Evolutionary conservation across 2,797 vertebrate genomes (phyloP).

Genomic region (Buceros bicornis): DNA sequence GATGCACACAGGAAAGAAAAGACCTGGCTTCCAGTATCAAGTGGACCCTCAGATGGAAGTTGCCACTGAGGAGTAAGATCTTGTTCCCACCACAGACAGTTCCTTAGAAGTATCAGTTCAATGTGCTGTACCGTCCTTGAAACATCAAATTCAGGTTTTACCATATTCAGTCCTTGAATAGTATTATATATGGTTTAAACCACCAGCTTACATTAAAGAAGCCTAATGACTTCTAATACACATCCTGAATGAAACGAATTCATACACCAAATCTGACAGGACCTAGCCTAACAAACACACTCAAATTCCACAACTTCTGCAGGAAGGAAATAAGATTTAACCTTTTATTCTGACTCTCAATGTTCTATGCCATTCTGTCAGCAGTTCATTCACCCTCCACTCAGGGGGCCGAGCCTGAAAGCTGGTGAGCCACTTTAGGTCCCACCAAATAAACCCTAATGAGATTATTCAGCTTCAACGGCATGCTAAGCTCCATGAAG

Average conservation of each 20-base stretch:
- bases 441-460: neutral
- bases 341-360: neutral
- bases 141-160: neutral
- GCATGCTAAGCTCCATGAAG: neutral
- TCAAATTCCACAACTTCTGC: neutral
- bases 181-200: neutral
- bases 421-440: neutral
- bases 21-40: neutral
- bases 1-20: neutral
- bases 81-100: neutral
- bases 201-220: neutral
- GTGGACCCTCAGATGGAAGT: neutral
- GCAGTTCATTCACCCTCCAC: neutral
- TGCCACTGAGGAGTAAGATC: neutral
- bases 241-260: neutral
- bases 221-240: neutral
- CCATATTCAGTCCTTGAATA: neutral
- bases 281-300: neutral
- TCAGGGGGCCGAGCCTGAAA: neutral
- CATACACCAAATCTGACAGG: neutral
- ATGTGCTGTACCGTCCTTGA: neutral
- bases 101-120: neutral
- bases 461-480: neutral
- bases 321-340: neutral
- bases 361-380: neutral